Evolutionary conservation across 2,888 invertebrate genomes (phyloP), one percentile per base, ranked within the genome.

Genomic region (Leuctra nigra): DNA sequence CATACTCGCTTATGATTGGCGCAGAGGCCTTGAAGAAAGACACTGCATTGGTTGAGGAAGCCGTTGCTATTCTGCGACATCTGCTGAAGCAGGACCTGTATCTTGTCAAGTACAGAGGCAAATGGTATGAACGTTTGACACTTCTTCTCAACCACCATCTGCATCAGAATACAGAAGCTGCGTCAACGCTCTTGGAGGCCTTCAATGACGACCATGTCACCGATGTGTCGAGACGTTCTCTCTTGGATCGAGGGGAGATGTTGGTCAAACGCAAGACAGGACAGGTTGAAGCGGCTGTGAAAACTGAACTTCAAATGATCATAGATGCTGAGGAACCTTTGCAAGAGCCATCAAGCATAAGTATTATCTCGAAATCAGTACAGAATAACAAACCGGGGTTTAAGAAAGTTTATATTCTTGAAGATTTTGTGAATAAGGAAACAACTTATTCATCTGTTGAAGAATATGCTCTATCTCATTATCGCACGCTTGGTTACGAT

Each of bases 71-170:
- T 36, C 69, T 85, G 1, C 67, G 72, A 3, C 64, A 68, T 6
- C 68, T 86, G 16, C 70, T 84, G 14, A 63, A 62, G 1, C 82
- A 83, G 65, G 66, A 67, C 1, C 61, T 66, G 0, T 79, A 77
- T 64, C 67, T 75, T 39, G 71, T 71, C 23, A 73, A 77, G 53
- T 75, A 73, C 60, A 72, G 72, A 59, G 75, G 75, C 0, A 66
- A 70, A 1, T 79, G 78, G 83, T 83, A 76, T 67, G 78, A 80
- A 23, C 76, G 86, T 62, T 75, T 82, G 55, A 78, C 83, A 0
- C 72, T 85, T 0, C 79, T 85, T 63, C 69, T 81, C 22, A 78
- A 83, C 54, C 76, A 72, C 59, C 75, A 78, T 66, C 64, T 77
- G 25, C 75, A 75, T 62, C 63, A 60, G 29, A 35, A 53, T 48